Evolutionary conservation across 2,888 invertebrate genomes (phyloP).

Genomic region (Tholera decimalis): DNA sequence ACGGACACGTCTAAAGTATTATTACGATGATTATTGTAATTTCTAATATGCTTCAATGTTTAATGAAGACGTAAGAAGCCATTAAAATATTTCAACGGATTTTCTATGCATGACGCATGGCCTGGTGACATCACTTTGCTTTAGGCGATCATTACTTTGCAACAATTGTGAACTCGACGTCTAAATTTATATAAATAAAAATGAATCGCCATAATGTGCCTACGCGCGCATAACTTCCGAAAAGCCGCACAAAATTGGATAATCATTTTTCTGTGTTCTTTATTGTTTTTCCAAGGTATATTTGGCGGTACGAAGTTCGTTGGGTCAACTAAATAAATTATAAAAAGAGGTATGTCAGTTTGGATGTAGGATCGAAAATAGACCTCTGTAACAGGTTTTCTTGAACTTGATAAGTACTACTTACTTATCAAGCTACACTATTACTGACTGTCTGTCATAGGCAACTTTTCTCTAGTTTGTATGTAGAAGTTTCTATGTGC

Average conservation of each 20-base stretch:
- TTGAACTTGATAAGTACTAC: too few relatives aligned
- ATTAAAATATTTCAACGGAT: not conserved
- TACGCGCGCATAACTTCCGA: too few relatives aligned
- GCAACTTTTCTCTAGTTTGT: not conserved
- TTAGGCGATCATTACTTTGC: not conserved
- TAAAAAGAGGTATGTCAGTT: not conserved
- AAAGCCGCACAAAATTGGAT: too few relatives aligned
- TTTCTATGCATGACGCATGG: not conserved
- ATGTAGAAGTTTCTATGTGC: not conserved
- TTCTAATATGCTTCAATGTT: not conserved
- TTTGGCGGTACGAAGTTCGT: too few relatives aligned
- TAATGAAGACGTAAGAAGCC: not conserved
- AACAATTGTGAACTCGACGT: too few relatives aligned
- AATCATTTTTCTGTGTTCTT: too few relatives aligned
- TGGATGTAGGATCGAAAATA: not conserved
- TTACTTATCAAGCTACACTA: too few relatives aligned
- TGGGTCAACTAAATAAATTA: not conserved
- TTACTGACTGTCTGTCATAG: not conserved
- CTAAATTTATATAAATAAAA: too few relatives aligned
- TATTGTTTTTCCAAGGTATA: too few relatives aligned
- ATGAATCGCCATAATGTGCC: too few relatives aligned
- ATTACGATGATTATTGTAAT: not conserved
- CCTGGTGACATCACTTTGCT: constrained; percentile 22
- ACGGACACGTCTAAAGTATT: not conserved
- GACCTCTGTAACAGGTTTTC: too few relatives aligned